phyloP scores from a whole-genome alignment of 2,113 vertebrate species.

The Blennius ocellaris region DNA sequence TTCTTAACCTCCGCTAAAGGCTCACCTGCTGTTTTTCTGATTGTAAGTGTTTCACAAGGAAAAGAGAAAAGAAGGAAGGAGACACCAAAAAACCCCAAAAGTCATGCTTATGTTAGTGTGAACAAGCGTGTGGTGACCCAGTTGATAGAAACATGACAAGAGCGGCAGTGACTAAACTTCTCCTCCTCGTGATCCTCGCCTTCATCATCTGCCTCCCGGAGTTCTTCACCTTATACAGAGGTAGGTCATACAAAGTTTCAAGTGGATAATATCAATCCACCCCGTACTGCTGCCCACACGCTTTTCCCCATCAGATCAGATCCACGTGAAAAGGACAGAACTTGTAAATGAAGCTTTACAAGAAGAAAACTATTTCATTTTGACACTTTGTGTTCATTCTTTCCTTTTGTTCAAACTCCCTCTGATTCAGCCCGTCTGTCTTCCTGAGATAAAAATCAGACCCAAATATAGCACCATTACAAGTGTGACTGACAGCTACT shows the following conservation, averaged over 20 bases:
- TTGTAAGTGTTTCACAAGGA: constrained; percentile 4
- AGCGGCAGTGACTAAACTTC: constrained; percentile 82
- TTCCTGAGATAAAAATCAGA: neutral
- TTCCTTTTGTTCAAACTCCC: neutral
- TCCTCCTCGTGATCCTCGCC: constrained; percentile 81
- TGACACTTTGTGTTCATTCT: constrained; percentile 13
- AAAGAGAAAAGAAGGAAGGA: constrained; percentile 37
- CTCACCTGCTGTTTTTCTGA: neutral
- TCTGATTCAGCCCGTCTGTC: neutral
- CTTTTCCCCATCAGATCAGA: neutral
- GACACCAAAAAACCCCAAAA: constrained; percentile 12
- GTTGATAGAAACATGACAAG: constrained; percentile 82
- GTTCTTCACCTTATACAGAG: constrained; percentile 86
- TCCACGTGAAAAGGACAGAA: no score
- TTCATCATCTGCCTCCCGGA: constrained; percentile 92
- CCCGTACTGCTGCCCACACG: neutral
- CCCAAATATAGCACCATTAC: constrained; percentile 11
- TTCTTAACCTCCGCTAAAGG: neutral
- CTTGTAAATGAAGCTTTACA: constrained; percentile 13
- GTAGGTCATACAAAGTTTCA: constrained; percentile 67
- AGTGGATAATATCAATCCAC: neutral
- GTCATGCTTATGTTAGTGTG: constrained; percentile 8
- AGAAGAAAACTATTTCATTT: neutral
- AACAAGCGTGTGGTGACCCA: constrained; percentile 29
- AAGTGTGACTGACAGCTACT: constrained; percentile 42